Conservation (phyloP, 2,113 vertebrate species). For the Ailuropoda melanoleuca region DNA sequence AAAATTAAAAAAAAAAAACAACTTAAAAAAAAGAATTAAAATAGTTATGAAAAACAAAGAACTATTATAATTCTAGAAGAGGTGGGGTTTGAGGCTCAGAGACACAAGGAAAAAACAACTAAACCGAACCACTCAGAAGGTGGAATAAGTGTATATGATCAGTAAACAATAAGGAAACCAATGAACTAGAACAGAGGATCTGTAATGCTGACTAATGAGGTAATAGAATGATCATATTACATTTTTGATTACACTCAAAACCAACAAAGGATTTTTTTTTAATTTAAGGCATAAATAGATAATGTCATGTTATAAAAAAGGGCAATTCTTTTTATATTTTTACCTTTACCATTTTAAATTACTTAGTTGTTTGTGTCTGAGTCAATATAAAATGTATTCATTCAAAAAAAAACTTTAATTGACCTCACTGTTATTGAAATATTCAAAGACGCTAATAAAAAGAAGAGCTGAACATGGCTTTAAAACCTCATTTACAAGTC, state of each 20-base stretch:
- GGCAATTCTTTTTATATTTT: background rate
- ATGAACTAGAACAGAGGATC: background rate
- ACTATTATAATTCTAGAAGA: background rate
- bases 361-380: background rate
- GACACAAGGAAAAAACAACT: background rate
- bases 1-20: background rate
- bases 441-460: background rate
- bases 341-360: background rate
- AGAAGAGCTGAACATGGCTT: background rate
- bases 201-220: background rate
- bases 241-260: background rate
- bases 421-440: background rate
- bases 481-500: background rate
- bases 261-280: background rate
- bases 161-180: background rate
- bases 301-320: background rate
- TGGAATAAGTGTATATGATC: background rate
- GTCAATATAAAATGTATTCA: background rate
- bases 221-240: background rate
- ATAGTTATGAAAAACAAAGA: background rate
- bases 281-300: background rate
- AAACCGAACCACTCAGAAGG: background rate
- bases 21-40: background rate
- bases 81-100: background rate
- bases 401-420: constrained; percentile 1